These are phyloP conservation scores for Leucophenga maculata DNA, from an alignment of 2,888 invertebrate species.

Conservation along the genomic window DNA sequence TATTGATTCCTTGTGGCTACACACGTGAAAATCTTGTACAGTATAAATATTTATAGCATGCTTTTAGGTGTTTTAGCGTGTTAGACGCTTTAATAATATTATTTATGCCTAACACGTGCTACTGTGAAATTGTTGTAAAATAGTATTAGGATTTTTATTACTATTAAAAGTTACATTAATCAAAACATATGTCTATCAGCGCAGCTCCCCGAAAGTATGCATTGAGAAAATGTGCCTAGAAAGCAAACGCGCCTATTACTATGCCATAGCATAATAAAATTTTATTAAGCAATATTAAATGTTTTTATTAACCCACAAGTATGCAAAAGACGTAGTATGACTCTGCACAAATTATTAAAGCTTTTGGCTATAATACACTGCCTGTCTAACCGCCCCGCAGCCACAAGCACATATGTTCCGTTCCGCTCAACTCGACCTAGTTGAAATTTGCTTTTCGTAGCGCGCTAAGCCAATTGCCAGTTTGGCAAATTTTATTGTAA, in stretches of 20 bases:
- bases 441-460: background rate
- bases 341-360: constrained; percentile 24
- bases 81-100: too few species aligned
- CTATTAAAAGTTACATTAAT: background rate
- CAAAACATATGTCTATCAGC: background rate
- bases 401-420: constrained; percentile 9
- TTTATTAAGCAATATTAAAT: constrained; percentile 19
- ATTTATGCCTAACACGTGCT: too few species aligned
- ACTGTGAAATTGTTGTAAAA: too few species aligned
- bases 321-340: constrained; percentile 1
- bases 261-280: constrained; percentile 3
- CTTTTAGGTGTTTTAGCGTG: background rate
- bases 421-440: background rate
- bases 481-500: constrained; percentile 41
- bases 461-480: constrained; percentile 16
- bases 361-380: background rate
- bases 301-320: constrained; percentile 14
- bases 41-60: too few species aligned
- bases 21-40: too few species aligned
- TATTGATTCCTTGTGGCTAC: too few species aligned
- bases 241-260: background rate
- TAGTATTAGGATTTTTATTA: too few species aligned
- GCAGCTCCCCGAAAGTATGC: too few species aligned
- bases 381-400: background rate
- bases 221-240: too few species aligned